phyloP scores from a whole-genome alignment of 2,888 invertebrate species.

The Trichogramma dendrolimi region DNA sequence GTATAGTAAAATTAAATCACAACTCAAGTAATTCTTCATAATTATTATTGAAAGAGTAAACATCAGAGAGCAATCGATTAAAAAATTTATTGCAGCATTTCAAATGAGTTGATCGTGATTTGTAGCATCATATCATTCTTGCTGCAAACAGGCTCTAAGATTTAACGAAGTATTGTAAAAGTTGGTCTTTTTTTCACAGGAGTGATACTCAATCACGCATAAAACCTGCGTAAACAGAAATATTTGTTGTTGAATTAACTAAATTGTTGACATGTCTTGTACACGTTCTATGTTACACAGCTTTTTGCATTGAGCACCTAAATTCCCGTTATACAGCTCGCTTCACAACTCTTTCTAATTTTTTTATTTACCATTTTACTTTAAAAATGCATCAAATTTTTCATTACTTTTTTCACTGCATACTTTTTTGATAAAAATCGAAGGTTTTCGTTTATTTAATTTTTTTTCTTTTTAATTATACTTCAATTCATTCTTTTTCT shows the following conservation, averaged over 20 bases:
- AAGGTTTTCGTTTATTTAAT: conserved; percentile 15
- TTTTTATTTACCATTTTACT: conserved; percentile 18
- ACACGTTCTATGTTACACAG: conserved; percentile 18
- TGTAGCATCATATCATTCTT: no score
- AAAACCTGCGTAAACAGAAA: no score
- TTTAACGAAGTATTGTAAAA: conserved; percentile 21
- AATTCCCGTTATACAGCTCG: conserved; percentile 29
- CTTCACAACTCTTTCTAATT: conserved; percentile 32
- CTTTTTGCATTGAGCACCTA: conserved; percentile 28
- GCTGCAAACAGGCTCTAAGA: background rate
- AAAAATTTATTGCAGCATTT: no score
- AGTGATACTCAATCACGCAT: conserved; percentile 23
- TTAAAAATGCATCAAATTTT: conserved; percentile 22
- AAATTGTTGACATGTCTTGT: no score
- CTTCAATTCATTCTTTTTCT: conserved; percentile 26
- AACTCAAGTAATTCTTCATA: no score
- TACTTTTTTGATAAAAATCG: conserved; percentile 21
- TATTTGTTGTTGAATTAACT: no score
- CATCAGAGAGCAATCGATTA: no score
- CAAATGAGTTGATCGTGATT: no score
- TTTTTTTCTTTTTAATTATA: conserved; percentile 23
- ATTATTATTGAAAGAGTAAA: no score
- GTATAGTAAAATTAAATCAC: background rate
- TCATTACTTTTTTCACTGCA: conserved; percentile 13
- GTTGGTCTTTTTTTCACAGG: conserved; percentile 23